phyloP scores from a whole-genome alignment of 2,113 vertebrate genomes.

The Cyrtonyx montezumae region DNA sequence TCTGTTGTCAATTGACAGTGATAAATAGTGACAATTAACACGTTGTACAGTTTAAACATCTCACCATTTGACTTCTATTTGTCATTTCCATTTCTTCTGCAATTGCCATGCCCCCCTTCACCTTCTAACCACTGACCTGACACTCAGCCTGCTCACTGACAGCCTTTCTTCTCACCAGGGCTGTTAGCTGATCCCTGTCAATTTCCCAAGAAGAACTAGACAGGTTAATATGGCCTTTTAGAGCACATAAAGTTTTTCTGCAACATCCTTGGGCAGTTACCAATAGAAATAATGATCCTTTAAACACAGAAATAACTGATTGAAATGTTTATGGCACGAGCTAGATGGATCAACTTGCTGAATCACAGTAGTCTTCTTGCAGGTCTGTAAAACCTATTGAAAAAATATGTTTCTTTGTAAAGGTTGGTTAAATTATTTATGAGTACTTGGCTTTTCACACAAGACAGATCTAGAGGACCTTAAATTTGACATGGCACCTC shows the following conservation, averaged over 20 bases:
- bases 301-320: background rate
- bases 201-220: background rate
- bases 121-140: background rate
- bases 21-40: background rate
- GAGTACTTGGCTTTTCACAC: background rate
- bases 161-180: background rate
- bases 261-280: background rate
- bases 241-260: background rate
- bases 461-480: background rate
- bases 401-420: background rate
- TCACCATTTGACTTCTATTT: background rate
- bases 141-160: background rate
- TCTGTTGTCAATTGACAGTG: background rate
- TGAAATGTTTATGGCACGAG: background rate
- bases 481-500: background rate
- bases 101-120: background rate
- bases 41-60: background rate
- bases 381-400: background rate
- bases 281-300: background rate
- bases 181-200: accelerated
- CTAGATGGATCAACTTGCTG: background rate
- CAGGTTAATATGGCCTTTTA: background rate
- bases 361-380: background rate
- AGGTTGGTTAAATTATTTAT: background rate
- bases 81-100: background rate